Percentiles rank a stretch among this genome's conserved stretches.
These are phyloP conservation scores for Pristionchus japonicus DNA, from an alignment of 2,888 invertebrate genomes.

Conservation along the genomic window DNA sequence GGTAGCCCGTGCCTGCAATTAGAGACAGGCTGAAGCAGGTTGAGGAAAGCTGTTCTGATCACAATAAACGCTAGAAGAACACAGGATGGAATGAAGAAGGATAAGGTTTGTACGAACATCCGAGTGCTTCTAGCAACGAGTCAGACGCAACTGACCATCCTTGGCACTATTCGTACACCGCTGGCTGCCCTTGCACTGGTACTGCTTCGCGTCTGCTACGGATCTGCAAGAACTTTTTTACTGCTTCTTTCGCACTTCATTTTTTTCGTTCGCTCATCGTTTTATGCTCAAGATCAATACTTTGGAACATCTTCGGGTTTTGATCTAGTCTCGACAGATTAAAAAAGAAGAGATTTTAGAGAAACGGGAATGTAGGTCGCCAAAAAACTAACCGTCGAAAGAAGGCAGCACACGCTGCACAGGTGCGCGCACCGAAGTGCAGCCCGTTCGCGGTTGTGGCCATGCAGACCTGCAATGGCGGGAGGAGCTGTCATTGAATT, in stretches of 20 bases:
- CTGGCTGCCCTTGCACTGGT: constrained; percentile 69
- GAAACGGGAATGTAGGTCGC: neutral
- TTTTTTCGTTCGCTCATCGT: too few relatives aligned
- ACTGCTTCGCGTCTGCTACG: constrained; percentile 48
- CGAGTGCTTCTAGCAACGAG: too few relatives aligned
- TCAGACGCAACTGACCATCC: constrained; percentile 55
- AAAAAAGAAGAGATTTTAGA: neutral
- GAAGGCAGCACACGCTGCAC: constrained; percentile 74
- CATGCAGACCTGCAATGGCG: constrained; percentile 61
- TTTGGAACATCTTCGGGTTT: too few relatives aligned
- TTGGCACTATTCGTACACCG: constrained; percentile 65
- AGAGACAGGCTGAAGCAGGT: too few relatives aligned
- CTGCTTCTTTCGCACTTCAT: neutral
- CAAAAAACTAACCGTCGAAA: constrained; percentile 50
- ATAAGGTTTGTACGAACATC: neutral
- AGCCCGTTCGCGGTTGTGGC: constrained; percentile 72
- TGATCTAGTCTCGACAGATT: too few relatives aligned
- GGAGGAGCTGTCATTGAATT: too few relatives aligned
- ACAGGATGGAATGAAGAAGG: too few relatives aligned
- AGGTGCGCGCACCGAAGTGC: constrained; percentile 73
- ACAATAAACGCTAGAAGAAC: too few relatives aligned
- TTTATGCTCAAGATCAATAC: too few relatives aligned
- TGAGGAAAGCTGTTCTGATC: too few relatives aligned
- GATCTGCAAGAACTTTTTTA: neutral
- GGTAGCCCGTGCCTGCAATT: constrained; percentile 67